phyloP scores from a whole-genome alignment of 92 coral and sea anemone genomes.

The Anthopleura xanthogrammica region DNA sequence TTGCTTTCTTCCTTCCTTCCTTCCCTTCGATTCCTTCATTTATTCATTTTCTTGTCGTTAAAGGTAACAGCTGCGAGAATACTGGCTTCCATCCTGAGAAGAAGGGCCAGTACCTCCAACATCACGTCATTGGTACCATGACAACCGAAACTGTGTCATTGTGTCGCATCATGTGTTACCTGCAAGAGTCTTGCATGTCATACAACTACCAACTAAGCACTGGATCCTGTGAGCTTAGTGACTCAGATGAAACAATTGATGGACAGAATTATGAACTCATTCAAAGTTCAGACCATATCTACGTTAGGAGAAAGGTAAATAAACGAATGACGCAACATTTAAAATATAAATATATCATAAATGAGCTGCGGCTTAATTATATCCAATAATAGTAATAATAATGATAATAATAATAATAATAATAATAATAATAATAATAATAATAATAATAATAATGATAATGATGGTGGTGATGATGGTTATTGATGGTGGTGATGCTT shows the following conservation, averaged over 20 bases:
- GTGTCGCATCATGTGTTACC: background rate
- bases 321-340: background rate
- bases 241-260: background rate
- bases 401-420: too few species aligned
- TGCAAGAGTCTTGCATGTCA: background rate
- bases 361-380: too few species aligned
- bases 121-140: constrained; percentile 1
- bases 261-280: background rate
- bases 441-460: too few species aligned
- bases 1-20: too few species aligned
- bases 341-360: background rate
- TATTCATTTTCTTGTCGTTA: background rate
- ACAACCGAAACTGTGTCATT: background rate
- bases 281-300: background rate
- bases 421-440: too few species aligned
- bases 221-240: background rate
- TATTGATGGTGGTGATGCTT: too few species aligned
- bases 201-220: background rate
- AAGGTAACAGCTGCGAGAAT: constrained; percentile 1
- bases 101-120: background rate
- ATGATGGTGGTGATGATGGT: too few species aligned
- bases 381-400: too few species aligned
- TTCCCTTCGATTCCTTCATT: too few species aligned
- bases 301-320: background rate
- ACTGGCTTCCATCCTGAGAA: constrained; percentile 1